phyloP scores from a whole-genome alignment of 1,140 invertebrate species.

The Meloidogyne exigua region DNA sequence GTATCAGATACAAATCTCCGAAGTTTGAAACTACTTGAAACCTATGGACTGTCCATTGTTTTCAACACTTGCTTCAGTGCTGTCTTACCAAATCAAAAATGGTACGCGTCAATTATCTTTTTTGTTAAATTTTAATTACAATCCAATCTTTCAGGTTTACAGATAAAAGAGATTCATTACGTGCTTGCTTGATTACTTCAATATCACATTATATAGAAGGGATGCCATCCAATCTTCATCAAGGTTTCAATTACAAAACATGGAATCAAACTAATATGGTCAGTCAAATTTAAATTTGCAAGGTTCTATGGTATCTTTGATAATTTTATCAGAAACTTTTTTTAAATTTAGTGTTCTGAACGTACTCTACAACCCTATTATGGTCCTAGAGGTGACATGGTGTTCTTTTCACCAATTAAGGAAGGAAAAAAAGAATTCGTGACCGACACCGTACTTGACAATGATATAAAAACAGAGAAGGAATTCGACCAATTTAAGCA shows the following conservation, averaged over 20 bases:
- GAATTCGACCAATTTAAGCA: constrained; percentile 22
- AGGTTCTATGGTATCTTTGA: too few species aligned
- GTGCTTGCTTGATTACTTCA: constrained; percentile 30
- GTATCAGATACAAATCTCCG: constrained; percentile 12
- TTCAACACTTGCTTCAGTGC: constrained; percentile 6
- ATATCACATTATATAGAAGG: constrained; percentile 16
- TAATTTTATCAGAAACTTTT: not conserved
- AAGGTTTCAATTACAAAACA: not conserved
- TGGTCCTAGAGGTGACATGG: constrained; percentile 25
- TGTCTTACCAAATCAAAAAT: not conserved
- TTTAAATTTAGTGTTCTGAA: constrained; percentile 28
- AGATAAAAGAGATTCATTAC: constrained; percentile 2
- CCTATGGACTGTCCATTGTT: constrained; percentile 1
- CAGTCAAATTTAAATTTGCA: not conserved
- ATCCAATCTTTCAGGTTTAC: constrained; percentile 26
- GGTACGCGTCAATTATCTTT: not conserved
- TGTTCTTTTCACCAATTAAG: constrained; percentile 30
- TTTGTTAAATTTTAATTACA: not conserved
- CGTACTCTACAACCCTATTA: constrained; percentile 34
- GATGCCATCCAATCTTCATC: constrained; percentile 25
- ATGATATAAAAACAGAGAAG: constrained; percentile 15
- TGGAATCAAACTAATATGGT: not conserved
- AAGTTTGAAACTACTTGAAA: constrained; percentile 4
- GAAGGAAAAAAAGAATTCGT: constrained; percentile 19
- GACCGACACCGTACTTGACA: constrained; percentile 21